A percentile compares a stretch with the other conserved stretches of the same genome.
These are phyloP conservation scores for Sporophila hypoxantha DNA, from an alignment of 2,113 vertebrate species.

Conservation along the genomic window DNA sequence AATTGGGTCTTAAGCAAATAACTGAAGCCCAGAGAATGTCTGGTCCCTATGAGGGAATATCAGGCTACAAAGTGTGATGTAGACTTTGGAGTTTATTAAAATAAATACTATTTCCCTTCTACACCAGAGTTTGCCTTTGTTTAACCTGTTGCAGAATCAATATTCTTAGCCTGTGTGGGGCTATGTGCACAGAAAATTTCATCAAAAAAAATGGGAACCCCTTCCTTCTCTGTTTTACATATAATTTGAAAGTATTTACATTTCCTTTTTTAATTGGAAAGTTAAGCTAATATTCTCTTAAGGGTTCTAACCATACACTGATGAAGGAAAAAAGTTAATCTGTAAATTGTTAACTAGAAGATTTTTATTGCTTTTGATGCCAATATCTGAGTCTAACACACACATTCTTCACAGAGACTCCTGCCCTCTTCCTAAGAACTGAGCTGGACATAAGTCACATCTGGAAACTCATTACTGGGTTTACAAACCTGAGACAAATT, in stretches of 20 bases:
- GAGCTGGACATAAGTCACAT: background rate
- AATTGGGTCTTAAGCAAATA: background rate
- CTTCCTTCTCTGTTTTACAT: background rate
- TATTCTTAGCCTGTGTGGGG: background rate
- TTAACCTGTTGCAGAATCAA: background rate
- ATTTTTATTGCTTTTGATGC: background rate
- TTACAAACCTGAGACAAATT: constrained; percentile 4
- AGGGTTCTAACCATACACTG: background rate
- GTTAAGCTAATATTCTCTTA: background rate
- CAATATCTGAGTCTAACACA: background rate
- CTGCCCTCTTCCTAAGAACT: background rate
- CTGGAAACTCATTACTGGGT: background rate
- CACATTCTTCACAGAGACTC: background rate
- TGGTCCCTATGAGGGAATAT: background rate
- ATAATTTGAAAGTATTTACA: background rate
- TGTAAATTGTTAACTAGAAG: background rate
- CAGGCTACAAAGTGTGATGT: background rate
- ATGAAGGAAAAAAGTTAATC: background rate
- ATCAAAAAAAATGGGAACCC: background rate
- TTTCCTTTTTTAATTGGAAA: background rate
- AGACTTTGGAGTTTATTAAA: background rate
- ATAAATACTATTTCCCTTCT: background rate
- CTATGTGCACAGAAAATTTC: background rate
- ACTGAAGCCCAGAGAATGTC: background rate
- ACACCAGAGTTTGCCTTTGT: background rate